Conservation (phyloP, 2,797 vertebrate genomes). For the Cottoperca gobio region DNA sequence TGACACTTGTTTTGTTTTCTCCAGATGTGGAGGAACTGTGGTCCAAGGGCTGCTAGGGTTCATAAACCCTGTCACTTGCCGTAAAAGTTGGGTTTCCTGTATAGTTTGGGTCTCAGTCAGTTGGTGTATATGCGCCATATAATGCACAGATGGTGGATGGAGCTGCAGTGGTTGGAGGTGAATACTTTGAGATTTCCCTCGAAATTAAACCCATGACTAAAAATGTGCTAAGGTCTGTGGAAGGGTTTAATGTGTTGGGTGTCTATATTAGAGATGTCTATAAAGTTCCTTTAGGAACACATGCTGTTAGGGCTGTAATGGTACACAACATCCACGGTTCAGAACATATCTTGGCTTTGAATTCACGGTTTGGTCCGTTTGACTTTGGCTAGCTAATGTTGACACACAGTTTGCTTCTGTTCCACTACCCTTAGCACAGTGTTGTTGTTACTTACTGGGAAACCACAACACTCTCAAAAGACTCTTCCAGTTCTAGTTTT, state of each 20-base stretch:
- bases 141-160: constrained; percentile 58
- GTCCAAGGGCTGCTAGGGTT: constrained; percentile 35
- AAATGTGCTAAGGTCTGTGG: constrained; percentile 17
- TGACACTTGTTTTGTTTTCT: constrained; percentile 48
- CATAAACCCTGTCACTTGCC: constrained; percentile 26
- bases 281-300: neutral
- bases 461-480: neutral
- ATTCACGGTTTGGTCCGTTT: constrained; percentile 4
- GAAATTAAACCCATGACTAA: constrained; percentile 20
- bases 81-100: constrained; percentile 47
- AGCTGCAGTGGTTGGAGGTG: neutral
- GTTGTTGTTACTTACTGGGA: neutral
- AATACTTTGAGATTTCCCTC: constrained; percentile 35
- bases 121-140: constrained; percentile 38
- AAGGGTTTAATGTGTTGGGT: neutral
- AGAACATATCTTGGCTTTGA: neutral
- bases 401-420: neutral
- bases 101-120: constrained; percentile 37
- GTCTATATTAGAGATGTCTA: neutral
- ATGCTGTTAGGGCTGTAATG: neutral
- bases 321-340: neutral
- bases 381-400: neutral
- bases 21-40: constrained; percentile 49
- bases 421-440: neutral
- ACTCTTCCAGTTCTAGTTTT: neutral